Percentiles rank a stretch among this genome's conserved stretches.
phyloP scores from a whole-genome alignment of 2,888 invertebrate species.

The Diarsia rubi region DNA sequence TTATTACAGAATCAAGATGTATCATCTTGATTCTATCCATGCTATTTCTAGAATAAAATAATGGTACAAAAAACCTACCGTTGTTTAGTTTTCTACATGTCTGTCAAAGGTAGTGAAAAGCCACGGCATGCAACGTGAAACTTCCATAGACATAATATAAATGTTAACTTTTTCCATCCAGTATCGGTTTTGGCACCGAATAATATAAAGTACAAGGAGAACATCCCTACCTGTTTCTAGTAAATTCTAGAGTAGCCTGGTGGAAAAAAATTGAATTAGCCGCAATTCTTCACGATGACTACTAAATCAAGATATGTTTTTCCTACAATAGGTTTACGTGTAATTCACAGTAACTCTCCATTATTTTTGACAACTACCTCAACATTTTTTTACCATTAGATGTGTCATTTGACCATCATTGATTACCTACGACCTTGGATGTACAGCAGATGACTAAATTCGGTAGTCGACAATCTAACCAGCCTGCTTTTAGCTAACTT shows the following conservation, averaged over 20 bases:
- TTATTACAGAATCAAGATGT: neutral
- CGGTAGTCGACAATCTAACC: conserved; percentile 19
- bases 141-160: neutral
- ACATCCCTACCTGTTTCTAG: neutral
- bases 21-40: too few species aligned
- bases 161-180: neutral
- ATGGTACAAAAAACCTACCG: neutral
- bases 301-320: neutral
- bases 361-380: conserved; percentile 6
- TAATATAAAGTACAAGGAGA: neutral
- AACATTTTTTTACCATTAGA: conserved; percentile 28
- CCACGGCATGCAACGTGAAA: neutral
- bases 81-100: neutral
- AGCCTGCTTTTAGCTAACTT: conserved; percentile 19
- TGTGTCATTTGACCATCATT: conserved; percentile 40
- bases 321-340: neutral
- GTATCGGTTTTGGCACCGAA: neutral
- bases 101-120: neutral
- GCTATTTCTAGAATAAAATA: neutral
- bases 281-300: neutral
- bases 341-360: conserved; percentile 3
- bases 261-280: neutral
- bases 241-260: neutral
- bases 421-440: conserved; percentile 36
- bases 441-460: conserved; percentile 16